Conservation (phyloP, 2,797 vertebrate species). For the Spinus pinus region DNA sequence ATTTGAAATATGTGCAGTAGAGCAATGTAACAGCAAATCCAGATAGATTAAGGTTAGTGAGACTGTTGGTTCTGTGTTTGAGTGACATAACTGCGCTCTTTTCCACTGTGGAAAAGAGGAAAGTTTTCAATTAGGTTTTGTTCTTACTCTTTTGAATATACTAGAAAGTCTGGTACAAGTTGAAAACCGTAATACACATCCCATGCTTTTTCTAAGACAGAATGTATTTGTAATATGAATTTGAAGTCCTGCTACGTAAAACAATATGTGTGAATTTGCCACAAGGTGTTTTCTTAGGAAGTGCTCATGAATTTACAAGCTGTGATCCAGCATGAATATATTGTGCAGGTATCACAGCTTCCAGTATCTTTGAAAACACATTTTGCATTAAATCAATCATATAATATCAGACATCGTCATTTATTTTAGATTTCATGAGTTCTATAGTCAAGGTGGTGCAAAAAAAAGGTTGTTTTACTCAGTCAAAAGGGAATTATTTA, state of each 20-base stretch:
- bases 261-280: neutral
- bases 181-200: neutral
- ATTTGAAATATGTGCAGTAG: neutral
- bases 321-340: neutral
- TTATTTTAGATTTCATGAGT: neutral
- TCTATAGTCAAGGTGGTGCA: neutral
- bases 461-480: neutral
- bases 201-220: neutral
- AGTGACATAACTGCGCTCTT: neutral
- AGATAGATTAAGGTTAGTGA: neutral
- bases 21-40: neutral
- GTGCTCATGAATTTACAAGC: neutral
- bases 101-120: neutral
- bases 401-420: neutral
- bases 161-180: neutral
- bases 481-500: neutral
- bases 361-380: neutral
- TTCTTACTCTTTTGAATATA: neutral
- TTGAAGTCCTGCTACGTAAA: neutral
- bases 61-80: neutral
- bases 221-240: neutral
- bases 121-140: neutral
- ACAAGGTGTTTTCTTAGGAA: neutral
- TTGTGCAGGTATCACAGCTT: neutral
- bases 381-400: neutral